Evolutionary conservation across 2,113 vertebrate genomes (phyloP).

Genomic region (Anthoscopus minutus): DNA sequence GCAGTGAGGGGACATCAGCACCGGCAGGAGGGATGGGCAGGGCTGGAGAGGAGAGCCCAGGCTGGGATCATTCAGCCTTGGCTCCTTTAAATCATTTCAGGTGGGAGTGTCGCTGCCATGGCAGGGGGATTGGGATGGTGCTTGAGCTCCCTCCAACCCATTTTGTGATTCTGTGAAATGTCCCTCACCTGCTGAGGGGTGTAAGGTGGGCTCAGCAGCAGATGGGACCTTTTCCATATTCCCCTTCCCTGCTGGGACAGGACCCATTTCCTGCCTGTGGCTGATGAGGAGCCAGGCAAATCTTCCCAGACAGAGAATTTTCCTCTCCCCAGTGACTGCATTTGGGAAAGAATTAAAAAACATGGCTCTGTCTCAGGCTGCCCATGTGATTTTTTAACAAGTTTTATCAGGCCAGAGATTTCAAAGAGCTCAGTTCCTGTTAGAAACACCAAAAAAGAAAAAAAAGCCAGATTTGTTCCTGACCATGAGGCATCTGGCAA

Average conservation of each 20-base stretch:
- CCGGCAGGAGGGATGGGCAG: not conserved
- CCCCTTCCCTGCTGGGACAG: not conserved
- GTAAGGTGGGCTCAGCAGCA: not conserved
- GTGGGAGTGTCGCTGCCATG: not conserved
- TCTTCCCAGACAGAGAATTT: not conserved
- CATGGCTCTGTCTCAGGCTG: not conserved
- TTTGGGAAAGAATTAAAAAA: not conserved
- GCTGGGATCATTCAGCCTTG: not conserved
- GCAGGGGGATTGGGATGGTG: not conserved
- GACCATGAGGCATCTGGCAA: not conserved
- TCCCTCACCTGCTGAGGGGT: not conserved
- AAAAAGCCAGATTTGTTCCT: slow-evolving; percentile 1
- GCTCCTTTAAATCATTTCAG: too few relatives aligned
- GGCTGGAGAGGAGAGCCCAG: not conserved
- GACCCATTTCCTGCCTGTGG: not conserved
- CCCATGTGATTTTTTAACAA: not conserved
- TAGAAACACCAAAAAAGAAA: not conserved
- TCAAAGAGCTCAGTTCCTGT: slow-evolving; percentile 29
- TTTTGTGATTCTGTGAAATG: not conserved
- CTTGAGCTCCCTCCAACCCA: not conserved
- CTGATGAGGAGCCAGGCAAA: not conserved
- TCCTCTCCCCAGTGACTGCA: not conserved
- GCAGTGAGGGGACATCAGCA: not conserved
- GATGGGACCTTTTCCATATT: not conserved
- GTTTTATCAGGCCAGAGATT: slow-evolving; percentile 10